Evolutionary conservation across 1,140 invertebrate species (phyloP), one percentile per base, ranked within the genome.

Genomic region (Aphidius ervi): DNA sequence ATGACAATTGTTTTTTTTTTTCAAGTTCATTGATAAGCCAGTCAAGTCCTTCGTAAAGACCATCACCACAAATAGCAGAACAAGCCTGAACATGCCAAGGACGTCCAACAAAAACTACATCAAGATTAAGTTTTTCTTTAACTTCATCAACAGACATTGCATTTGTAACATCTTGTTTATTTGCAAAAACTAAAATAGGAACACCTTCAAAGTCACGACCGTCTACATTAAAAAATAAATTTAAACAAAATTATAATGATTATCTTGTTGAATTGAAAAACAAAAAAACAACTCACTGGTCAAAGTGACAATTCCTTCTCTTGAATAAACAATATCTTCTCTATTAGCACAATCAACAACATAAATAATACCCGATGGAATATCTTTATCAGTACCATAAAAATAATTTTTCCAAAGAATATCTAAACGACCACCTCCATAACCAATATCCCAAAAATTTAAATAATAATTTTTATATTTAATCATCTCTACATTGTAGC

Each of bases 101-200:
- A 65, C 95, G 84, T 77, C 95, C 96, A 68, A 93, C 84, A 31
- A 31, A 31, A 65, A 98, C 81, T 60, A 91, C 89, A 77, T 96
- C 93, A 48, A 98, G 81, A 64, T 92, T 92, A 52, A 99, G 82
- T 80, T 97, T 97, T 75, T 98, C 95, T 46, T 94, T 98, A 54
- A 99, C 84, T 81, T 99, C 96, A 4, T 94, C 92, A 42, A 94
- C 93, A 64, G 89, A 93, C 95, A 98, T 97, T 10, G 96, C 95
- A 82, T 98, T 97, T 3, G 96, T 96, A 69, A 98, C 84, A 81
- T 99, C 96, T 83, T 99, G 97, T 83, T 99, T 99, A 80, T 99
- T 99, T 31, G 97, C 97, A 84, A 99, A 99, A 39, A 99, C 92
- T 64, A 99, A 81, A 9, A 99, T 84, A 7, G 98, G 93, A 39